These are phyloP conservation scores for Trachelus stipa DNA, from an alignment of 2,888 invertebrate genomes.

Conservation along the genomic window DNA sequence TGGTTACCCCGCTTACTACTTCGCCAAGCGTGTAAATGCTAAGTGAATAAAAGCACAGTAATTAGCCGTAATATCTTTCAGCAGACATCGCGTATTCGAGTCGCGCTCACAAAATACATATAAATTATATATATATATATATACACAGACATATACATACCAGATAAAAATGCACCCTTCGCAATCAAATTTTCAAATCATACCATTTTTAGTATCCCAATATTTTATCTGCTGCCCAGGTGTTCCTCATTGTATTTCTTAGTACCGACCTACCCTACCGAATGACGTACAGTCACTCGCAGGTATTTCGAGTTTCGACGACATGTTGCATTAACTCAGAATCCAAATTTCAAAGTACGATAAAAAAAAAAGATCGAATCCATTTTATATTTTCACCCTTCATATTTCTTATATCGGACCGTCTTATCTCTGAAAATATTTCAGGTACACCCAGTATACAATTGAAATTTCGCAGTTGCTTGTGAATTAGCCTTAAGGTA, in stretches of 20 bases:
- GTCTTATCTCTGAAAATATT: neutral
- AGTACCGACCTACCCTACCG: neutral
- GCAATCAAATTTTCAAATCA: neutral
- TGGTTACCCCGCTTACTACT: neutral
- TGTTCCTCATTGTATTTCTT: neutral
- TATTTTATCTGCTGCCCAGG: neutral
- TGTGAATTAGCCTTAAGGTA: neutral
- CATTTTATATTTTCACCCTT: too few relatives aligned
- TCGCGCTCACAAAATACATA: neutral
- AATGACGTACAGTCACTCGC: too few relatives aligned
- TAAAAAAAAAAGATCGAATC: too few relatives aligned
- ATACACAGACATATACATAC: neutral
- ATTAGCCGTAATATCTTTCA: slow-evolving; percentile 5
- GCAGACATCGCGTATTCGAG: neutral
- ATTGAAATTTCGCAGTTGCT: neutral
- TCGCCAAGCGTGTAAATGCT: slow-evolving; percentile 5
- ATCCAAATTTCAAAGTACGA: too few relatives aligned
- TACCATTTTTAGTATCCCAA: neutral
- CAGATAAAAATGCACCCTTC: neutral
- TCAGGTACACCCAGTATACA: neutral
- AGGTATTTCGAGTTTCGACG: too few relatives aligned
- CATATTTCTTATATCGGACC: neutral
- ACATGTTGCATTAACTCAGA: too few relatives aligned
- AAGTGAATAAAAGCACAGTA: slow-evolving; percentile 9
- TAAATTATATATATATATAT: neutral